These are phyloP conservation scores for Lepidothrix coronata DNA, from an alignment of 2,113 vertebrate genomes.

Conservation along the genomic window DNA sequence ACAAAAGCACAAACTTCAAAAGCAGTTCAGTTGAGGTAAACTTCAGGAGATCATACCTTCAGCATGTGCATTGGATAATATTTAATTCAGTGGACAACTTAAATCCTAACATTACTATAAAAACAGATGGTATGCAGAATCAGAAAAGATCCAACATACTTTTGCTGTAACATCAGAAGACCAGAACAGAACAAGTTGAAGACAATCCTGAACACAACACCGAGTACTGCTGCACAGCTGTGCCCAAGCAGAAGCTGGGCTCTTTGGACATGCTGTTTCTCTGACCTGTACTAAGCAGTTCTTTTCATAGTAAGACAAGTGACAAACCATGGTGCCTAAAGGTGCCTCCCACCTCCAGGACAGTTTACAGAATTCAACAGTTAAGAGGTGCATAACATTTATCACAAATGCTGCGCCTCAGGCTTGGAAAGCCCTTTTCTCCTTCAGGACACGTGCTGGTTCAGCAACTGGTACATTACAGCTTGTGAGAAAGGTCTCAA, in stretches of 20 bases:
- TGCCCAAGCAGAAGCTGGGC: background rate
- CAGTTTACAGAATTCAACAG: background rate
- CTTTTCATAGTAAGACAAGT: background rate
- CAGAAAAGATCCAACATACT: background rate
- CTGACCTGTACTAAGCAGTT: background rate
- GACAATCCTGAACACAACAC: background rate
- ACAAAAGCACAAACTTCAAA: background rate
- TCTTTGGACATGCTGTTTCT: background rate
- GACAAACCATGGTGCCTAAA: background rate
- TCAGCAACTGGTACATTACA: background rate
- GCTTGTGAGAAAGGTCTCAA: background rate
- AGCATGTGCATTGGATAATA: background rate
- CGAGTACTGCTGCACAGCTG: background rate
- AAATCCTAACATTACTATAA: background rate
- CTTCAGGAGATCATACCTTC: background rate
- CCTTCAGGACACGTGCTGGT: background rate
- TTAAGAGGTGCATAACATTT: background rate
- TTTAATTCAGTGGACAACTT: background rate
- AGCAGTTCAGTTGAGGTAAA: background rate
- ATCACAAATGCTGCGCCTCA: background rate
- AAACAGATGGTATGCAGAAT: background rate
- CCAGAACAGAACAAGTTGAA: background rate
- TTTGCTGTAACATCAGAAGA: background rate
- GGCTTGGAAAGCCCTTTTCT: background rate
- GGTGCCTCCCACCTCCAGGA: background rate